Evolutionary conservation across 2,797 vertebrate genomes (phyloP).

Genomic region (Coccyzus lansbergi): DNA sequence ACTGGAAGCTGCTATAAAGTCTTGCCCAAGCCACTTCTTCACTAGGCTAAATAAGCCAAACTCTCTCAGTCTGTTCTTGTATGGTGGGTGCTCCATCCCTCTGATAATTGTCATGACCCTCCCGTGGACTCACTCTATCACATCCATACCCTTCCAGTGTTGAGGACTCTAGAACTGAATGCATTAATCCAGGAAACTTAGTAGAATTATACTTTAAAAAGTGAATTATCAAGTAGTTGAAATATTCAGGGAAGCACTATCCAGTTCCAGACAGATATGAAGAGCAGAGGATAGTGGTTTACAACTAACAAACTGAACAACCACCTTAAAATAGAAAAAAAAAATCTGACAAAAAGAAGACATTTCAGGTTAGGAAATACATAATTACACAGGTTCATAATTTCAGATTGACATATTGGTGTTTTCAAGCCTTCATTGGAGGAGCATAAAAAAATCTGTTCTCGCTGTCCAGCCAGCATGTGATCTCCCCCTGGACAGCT

Average conservation of each 20-base stretch:
- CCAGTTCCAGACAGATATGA: background rate
- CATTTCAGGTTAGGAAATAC: background rate
- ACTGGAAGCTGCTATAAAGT: no score
- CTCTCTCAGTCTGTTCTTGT: no score
- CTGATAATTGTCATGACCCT: no score
- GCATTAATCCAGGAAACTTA: background rate
- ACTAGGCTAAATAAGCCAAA: no score
- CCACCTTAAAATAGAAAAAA: background rate
- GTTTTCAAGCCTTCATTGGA: background rate
- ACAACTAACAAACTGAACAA: background rate
- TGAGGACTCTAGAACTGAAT: no score
- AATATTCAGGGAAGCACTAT: background rate
- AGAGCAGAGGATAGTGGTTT: background rate
- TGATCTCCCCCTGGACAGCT: background rate
- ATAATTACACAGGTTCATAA: background rate
- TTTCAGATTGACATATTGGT: background rate
- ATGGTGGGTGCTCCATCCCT: no score
- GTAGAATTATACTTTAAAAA: background rate
- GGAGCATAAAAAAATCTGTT: fast-evolving
- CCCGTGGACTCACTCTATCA: no score
- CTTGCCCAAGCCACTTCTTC: no score
- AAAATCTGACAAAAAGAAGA: background rate
- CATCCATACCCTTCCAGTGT: no score
- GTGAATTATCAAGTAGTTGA: background rate
- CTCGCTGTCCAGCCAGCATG: background rate